Percentiles rank a stretch among this genome's conserved stretches.
These are phyloP conservation scores for Phalloptychus januarius DNA, from an alignment of 2,797 vertebrate genomes.

Conservation along the genomic window DNA sequence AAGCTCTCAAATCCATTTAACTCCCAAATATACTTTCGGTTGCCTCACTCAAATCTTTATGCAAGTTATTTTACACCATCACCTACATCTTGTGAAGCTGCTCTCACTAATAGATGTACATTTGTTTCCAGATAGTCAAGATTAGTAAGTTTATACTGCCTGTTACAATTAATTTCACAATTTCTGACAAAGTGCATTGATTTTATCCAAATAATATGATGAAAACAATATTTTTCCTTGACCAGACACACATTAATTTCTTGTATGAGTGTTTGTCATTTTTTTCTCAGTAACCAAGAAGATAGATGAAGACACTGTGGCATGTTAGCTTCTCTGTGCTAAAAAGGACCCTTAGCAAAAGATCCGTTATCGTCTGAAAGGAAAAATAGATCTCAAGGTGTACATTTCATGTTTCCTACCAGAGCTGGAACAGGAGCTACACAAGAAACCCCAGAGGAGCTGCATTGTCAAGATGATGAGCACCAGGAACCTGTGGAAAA, in stretches of 20 bases:
- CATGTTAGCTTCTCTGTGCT: constrained; percentile 33
- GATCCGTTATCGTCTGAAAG: constrained; percentile 47
- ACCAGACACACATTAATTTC: background rate
- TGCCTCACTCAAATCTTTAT: constrained; percentile 18
- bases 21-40: background rate
- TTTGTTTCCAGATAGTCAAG: background rate
- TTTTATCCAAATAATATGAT: background rate
- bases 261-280: background rate
- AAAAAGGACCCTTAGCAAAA: constrained; percentile 20
- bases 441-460: constrained; percentile 89
- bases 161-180: background rate
- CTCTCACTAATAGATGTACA: background rate
- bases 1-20: background rate
- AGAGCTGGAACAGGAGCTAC: constrained; percentile 93
- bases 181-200: background rate
- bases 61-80: constrained; percentile 4
- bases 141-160: background rate
- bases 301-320: constrained; percentile 25
- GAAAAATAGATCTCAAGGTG: constrained; percentile 55
- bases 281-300: constrained; percentile 13
- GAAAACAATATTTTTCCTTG: background rate
- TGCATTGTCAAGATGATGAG: constrained; percentile 95
- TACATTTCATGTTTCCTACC: constrained; percentile 66
- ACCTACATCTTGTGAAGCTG: background rate
- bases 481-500: constrained; percentile 97